A percentile compares a stretch with the other conserved stretches of the same genome.
phyloP scores from a whole-genome alignment of 1,140 invertebrate species.

The Pollicipes pollicipes region DNA sequence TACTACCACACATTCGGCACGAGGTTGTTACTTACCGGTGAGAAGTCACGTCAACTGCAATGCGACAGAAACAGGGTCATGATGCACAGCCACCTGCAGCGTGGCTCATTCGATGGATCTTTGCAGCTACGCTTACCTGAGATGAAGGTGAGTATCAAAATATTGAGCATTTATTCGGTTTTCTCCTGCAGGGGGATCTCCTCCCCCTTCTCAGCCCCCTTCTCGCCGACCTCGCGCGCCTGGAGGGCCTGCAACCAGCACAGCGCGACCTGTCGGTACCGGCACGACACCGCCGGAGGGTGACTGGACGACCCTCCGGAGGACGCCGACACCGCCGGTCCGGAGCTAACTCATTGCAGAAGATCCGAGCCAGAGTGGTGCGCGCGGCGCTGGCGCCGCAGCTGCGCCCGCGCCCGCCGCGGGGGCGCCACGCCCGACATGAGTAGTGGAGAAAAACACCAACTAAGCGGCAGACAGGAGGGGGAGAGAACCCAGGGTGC shows the following conservation, averaged over 20 bases:
- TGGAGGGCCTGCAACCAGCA: background rate
- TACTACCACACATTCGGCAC: no score
- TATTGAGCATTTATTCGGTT: slow-evolving; percentile 2
- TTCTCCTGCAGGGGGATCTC: background rate
- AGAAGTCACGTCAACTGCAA: no score
- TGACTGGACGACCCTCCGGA: no score
- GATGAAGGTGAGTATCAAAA: background rate
- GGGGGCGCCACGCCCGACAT: no score
- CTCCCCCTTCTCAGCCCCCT: background rate
- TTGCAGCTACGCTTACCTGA: background rate
- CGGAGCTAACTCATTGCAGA: background rate
- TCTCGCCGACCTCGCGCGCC: background rate
- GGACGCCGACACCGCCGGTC: background rate
- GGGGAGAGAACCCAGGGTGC: background rate
- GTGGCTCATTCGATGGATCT: no score
- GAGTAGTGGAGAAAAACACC: background rate
- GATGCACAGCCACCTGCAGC: no score
- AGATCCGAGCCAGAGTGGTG: background rate
- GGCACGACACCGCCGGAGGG: no score
- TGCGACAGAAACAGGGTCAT: no score
- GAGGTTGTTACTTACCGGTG: no score
- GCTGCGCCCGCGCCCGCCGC: no score
- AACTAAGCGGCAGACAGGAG: background rate
- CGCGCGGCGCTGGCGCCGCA: no score
- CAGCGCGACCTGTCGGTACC: background rate